Conservation (phyloP, 64 coral and sea anemone species). For the Astreopora myriophthalma region DNA sequence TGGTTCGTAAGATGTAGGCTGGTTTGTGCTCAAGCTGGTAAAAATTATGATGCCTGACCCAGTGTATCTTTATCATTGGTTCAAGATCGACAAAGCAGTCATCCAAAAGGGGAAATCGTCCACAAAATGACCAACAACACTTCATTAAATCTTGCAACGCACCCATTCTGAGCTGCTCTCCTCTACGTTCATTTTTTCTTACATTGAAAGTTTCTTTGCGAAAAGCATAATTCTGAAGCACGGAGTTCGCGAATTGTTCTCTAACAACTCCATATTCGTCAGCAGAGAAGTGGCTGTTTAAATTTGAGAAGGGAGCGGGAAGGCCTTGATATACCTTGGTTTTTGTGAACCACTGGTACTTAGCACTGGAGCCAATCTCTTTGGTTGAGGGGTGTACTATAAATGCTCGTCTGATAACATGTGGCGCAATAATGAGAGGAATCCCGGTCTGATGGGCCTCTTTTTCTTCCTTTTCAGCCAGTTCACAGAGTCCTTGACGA, state of each 20-base stretch:
- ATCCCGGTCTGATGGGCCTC: slow-evolving; percentile 78
- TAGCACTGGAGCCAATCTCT: slow-evolving; percentile 47
- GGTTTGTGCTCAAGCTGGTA: slow-evolving; percentile 77
- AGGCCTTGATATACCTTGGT: slow-evolving; percentile 63
- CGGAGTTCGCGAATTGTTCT: slow-evolving; percentile 42
- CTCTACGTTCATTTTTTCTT: slow-evolving; percentile 23
- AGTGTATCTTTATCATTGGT: slow-evolving; percentile 76
- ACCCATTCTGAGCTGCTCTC: slow-evolving; percentile 69
- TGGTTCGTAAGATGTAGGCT: slow-evolving; percentile 70
- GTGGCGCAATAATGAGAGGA: slow-evolving; percentile 76
- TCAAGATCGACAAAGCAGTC: slow-evolving; percentile 82
- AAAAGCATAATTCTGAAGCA: slow-evolving; percentile 73
- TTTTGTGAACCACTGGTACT: slow-evolving; percentile 87
- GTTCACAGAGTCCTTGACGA: slow-evolving; percentile 26
- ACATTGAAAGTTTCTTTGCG: slow-evolving; percentile 66
- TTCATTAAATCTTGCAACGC: slow-evolving; percentile 76
- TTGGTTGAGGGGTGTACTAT: slow-evolving; percentile 82
- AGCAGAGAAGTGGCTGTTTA: slow-evolving; percentile 20
- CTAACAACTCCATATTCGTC: slow-evolving; percentile 31
- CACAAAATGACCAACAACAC: slow-evolving; percentile 55
- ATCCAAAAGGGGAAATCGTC: slow-evolving; percentile 50
- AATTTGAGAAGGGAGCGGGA: slow-evolving; percentile 19
- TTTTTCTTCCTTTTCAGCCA: slow-evolving; percentile 13
- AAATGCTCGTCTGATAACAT: slow-evolving; percentile 84
- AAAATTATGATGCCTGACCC: slow-evolving; percentile 88